Evolutionary conservation across 2,888 invertebrate genomes (phyloP).

Genomic region (Lycaena phlaeas): DNA sequence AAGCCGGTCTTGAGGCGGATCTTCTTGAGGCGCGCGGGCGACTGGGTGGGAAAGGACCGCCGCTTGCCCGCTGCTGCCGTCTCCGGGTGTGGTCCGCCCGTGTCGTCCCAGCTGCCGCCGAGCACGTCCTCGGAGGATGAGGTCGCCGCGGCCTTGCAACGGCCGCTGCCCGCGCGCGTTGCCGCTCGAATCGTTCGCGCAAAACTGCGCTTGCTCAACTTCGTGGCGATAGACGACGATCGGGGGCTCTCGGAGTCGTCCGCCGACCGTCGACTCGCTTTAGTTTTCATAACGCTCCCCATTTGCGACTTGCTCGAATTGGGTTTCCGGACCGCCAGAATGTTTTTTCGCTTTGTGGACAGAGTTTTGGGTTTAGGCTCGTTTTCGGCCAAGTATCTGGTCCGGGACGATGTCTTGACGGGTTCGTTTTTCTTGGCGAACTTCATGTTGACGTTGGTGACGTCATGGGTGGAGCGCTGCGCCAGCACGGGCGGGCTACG

Average conservation of each 20-base stretch:
- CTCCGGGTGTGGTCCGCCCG: constrained; percentile 26
- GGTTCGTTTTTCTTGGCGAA: constrained; percentile 47
- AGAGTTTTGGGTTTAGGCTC: constrained; percentile 54
- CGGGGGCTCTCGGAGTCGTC: constrained; percentile 48
- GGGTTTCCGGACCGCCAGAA: constrained; percentile 56
- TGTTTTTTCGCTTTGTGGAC: constrained; percentile 46
- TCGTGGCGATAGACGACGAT: constrained; percentile 31
- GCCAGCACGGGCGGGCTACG: constrained; percentile 31
- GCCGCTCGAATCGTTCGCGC: constrained; percentile 30
- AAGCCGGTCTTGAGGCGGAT: constrained; percentile 53
- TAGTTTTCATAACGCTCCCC: constrained; percentile 38
- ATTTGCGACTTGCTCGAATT: constrained; percentile 50
- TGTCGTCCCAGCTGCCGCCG: constrained; percentile 41
- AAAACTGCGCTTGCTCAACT: constrained; percentile 46
- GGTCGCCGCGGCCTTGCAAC: constrained; percentile 38
- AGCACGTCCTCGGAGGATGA: constrained; percentile 45
- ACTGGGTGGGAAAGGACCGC: constrained; percentile 37
- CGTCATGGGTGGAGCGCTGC: constrained; percentile 44
- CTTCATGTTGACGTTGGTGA: constrained; percentile 39
- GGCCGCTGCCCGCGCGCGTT: constrained; percentile 20
- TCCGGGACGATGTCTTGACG: constrained; percentile 38
- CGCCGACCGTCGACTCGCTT: constrained; percentile 38
- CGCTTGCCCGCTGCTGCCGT: constrained; percentile 31
- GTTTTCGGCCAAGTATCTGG: constrained; percentile 43
- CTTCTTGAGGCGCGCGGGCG: constrained; percentile 54